A percentile compares a stretch with the other conserved stretches of the same genome.
These are phyloP conservation scores for Arvicanthis niloticus DNA, from an alignment of 2,113 vertebrate species.

Conservation along the genomic window DNA sequence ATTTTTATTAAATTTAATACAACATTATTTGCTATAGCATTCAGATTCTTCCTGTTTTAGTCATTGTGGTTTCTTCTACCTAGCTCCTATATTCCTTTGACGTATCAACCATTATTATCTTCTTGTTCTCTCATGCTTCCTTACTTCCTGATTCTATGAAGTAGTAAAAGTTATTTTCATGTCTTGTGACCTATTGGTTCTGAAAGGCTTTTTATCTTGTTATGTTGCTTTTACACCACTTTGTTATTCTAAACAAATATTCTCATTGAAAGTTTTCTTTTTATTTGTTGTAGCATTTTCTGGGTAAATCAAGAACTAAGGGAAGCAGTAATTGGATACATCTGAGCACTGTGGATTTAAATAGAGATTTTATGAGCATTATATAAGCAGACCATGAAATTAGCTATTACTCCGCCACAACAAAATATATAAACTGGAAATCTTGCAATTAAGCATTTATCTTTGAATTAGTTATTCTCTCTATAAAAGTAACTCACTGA, in stretches of 20 bases:
- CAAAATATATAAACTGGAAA: constrained; percentile 9
- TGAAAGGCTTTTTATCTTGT: neutral
- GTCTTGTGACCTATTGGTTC: neutral
- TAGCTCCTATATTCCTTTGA: neutral
- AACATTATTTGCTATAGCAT: neutral
- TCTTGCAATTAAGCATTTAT: neutral
- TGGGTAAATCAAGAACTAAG: neutral
- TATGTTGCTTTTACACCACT: neutral
- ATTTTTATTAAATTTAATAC: neutral
- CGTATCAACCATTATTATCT: neutral
- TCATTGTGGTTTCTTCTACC: neutral
- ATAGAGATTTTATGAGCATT: neutral
- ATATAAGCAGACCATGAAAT: neutral
- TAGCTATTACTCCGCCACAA: neutral
- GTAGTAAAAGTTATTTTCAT: neutral
- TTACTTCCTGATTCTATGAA: neutral
- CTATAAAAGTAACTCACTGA: neutral
- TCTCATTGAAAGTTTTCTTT: neutral
- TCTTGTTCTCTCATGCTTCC: neutral
- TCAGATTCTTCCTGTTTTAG: neutral
- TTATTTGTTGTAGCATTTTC: neutral
- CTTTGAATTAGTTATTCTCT: constrained; percentile 17
- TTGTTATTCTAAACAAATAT: neutral
- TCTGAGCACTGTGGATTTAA: neutral
- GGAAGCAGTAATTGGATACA: neutral